Conservation (phyloP, 2,113 vertebrate species). For the Tringa solitaria region DNA sequence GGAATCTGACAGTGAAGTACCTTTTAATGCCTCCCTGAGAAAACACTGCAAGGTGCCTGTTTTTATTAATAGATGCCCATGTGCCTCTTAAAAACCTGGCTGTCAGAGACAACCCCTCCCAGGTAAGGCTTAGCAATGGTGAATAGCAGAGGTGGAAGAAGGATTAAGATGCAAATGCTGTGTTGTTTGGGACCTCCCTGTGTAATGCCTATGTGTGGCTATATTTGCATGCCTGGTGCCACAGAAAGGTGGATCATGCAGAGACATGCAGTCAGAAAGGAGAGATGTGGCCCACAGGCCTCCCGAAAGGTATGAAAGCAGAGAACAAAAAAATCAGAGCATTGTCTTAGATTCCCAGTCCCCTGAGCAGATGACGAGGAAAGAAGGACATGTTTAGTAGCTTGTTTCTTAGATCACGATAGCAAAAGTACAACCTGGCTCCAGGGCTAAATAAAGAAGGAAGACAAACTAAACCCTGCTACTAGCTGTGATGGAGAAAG, state of each 20-base stretch:
- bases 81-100: not conserved
- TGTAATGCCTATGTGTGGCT: not conserved
- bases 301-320: not conserved
- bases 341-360: not conserved
- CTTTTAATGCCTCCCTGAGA: not conserved
- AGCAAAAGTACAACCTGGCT: not conserved
- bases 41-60: not conserved
- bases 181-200: not conserved
- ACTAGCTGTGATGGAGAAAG: not conserved
- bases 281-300: not conserved
- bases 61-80: not conserved
- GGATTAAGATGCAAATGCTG: not conserved
- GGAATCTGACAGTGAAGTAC: not conserved
- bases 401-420: constrained; percentile 15
- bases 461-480: not conserved
- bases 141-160: not conserved
- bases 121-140: rapidly evolving
- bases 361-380: not conserved
- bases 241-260: not conserved
- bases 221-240: not conserved
- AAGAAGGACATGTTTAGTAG: not conserved
- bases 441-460: constrained; percentile 18
- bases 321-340: not conserved
- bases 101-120: not conserved
- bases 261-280: not conserved